Percentiles rank a stretch among this genome's conserved stretches.
Conservation (phyloP, 2,113 vertebrate genomes). For the Cnemophilus loriae region DNA sequence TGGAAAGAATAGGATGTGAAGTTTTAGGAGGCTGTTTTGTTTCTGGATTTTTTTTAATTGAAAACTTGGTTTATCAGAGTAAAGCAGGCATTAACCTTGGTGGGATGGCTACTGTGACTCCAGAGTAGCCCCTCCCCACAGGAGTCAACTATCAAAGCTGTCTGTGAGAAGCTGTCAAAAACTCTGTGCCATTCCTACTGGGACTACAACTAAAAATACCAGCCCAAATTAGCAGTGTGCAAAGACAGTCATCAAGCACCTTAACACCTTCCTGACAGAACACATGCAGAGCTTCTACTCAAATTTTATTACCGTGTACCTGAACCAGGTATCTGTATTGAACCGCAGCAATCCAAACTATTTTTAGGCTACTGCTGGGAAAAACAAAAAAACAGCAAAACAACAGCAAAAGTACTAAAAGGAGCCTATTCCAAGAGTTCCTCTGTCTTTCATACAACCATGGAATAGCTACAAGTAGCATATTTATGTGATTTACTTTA, state of each 20-base stretch:
- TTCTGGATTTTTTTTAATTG: not conserved
- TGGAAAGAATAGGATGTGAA: not conserved
- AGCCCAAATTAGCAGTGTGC: not conserved
- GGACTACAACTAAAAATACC: slow-evolving; percentile 18
- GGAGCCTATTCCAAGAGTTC: not conserved
- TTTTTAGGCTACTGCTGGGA: not conserved
- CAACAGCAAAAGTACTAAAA: not conserved
- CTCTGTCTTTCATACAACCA: not conserved
- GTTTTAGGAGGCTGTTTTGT: not conserved
- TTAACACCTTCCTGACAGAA: slow-evolving; percentile 15
- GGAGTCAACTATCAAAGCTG: not conserved
- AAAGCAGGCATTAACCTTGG: not conserved
- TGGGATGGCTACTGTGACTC: not conserved
- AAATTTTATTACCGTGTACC: not conserved
- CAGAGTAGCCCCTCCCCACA: rapidly evolving
- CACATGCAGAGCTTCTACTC: not conserved
- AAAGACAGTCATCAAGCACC: not conserved
- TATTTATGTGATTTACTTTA: not conserved
- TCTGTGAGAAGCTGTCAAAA: not conserved
- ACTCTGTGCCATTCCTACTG: not conserved
- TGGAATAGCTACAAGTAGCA: not conserved
- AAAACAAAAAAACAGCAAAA: not conserved
- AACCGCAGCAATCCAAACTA: not conserved
- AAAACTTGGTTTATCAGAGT: not conserved
- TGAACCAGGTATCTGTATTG: not conserved